phyloP scores from a whole-genome alignment of 2,797 vertebrate species.

The Saxicola maurus region DNA sequence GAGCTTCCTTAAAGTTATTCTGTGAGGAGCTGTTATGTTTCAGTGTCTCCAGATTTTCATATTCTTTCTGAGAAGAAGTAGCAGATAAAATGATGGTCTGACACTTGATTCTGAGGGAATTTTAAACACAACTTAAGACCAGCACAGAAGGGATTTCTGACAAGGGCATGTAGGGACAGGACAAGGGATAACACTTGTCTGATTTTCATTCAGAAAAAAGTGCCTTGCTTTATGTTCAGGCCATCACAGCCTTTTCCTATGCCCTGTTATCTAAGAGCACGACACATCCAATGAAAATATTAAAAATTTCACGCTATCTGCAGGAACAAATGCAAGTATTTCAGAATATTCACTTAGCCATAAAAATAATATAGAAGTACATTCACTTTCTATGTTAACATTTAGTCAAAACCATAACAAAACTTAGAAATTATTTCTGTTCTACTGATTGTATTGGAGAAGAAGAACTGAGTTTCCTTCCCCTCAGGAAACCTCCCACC shows the following conservation, averaged over 20 bases:
- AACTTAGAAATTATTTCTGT: background rate
- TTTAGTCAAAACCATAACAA: slow-evolving; percentile 13
- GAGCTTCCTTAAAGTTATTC: background rate
- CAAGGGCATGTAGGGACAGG: background rate
- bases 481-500: background rate
- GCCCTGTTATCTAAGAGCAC: background rate
- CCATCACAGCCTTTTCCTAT: background rate
- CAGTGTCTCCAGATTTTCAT: background rate
- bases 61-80: background rate
- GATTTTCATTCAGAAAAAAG: background rate
- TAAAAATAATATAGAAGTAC: background rate
- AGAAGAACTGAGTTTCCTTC: background rate
- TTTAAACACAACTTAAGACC: background rate
- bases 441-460: background rate
- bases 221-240: background rate
- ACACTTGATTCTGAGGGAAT: background rate
- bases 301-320: background rate
- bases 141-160: background rate
- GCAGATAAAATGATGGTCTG: background rate
- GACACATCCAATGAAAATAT: background rate
- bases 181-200: background rate
- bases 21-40: background rate
- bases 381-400: background rate
- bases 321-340: background rate
- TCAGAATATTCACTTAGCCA: slow-evolving; percentile 1